phyloP scores from a whole-genome alignment of 2,888 invertebrate species.

The Allacma fusca region DNA sequence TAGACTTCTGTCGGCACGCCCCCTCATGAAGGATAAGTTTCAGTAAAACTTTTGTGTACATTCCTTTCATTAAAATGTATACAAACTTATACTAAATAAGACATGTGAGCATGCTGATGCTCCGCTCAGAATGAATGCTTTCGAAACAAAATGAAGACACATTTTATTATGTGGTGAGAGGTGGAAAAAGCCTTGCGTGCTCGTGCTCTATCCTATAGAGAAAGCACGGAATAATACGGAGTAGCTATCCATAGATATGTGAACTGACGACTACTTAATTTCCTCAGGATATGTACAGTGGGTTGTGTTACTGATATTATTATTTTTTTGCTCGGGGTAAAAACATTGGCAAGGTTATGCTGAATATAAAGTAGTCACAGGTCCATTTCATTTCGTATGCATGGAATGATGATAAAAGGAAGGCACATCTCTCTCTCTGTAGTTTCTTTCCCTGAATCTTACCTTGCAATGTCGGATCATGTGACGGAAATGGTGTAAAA shows the following conservation, averaged over 20 bases:
- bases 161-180: not conserved
- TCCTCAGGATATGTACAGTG: no score
- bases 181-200: not conserved
- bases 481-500: not conserved
- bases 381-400: slow-evolving; percentile 7
- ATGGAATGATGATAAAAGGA: not conserved
- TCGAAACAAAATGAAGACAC: not conserved
- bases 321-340: not conserved
- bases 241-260: no score
- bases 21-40: not conserved
- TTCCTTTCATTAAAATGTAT: not conserved
- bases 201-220: not conserved
- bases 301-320: not conserved
- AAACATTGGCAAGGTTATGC: not conserved
- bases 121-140: not conserved
- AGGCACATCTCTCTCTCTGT: not conserved
- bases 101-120: not conserved
- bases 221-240: no score
- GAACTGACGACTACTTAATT: no score
- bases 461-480: not conserved
- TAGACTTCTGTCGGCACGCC: not conserved
- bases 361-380: not conserved
- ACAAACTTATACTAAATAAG: not conserved
- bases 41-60: not conserved
- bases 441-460: not conserved